Evolutionary conservation across 2,113 vertebrate species (phyloP), one percentile per base, ranked within the genome.

Genomic region (Plectropomus leopardus): DNA sequence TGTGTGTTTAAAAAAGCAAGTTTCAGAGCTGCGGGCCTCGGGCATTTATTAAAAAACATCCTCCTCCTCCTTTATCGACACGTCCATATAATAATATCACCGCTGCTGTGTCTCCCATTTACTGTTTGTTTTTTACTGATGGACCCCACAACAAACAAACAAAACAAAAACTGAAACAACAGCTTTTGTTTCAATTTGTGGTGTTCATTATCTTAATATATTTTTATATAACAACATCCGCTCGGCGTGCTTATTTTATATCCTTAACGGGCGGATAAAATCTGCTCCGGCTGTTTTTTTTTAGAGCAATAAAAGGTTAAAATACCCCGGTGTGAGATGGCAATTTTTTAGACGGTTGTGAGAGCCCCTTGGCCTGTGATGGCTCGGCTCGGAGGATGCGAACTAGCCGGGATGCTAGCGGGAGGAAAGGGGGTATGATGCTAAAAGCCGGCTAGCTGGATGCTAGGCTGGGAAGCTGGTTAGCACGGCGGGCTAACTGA

Each of bases 181-280:
- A 88, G 90, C 92, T 93, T 92, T 92, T 93, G 90, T 92, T 94
- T 93, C 92, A 93, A 95, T 93, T 92, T 92, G 92, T 85, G 92
- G 92, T 88, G 93, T n/a, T 91, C 93, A 87, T 93, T 90, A 82
- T 84, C 76, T 66, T 3, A 92, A n/a, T n/a, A n/a, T n/a, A n/a
- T n/a, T n/a, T n/a, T 95, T 94, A 95, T 92, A 94, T 95, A 94
- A 95, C 92, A 87, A 90, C 88, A 92, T 89, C 89, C 86, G 89
- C 88, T 88, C 57, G 76, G 83, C 86, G 72, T 19, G 67, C 81
- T 76, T 73, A n/a, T 83, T 8, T 72, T 77, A 71, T 32, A 30
- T 67, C 64, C n/a, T 47, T 45, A 51, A 69, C 2, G 67, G 78
- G 19, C 4, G 77, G 60, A 72, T 19, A 36, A 2, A 40, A 40